phyloP scores from a whole-genome alignment of 2,113 vertebrate genomes.

The Cranoglanis bouderius region DNA sequence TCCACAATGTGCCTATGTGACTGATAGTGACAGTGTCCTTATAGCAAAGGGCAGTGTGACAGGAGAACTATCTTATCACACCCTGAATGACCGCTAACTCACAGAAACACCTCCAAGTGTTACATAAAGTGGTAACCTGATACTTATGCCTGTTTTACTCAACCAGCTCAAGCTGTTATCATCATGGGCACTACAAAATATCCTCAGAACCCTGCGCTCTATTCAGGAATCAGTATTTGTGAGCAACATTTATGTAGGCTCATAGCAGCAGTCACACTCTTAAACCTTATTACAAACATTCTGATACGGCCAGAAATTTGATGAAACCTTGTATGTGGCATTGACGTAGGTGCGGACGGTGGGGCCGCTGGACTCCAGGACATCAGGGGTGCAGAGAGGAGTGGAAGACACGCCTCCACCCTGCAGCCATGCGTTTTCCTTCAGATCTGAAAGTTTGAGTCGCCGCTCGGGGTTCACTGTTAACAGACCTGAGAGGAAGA shows the following conservation, averaged over 20 bases:
- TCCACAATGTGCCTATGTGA: neutral
- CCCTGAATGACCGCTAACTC: neutral
- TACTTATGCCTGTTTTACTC: neutral
- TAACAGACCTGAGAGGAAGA: slow-evolving; percentile 76
- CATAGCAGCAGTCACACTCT: neutral
- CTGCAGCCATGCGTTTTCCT: slow-evolving; percentile 86
- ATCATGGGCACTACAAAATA: neutral
- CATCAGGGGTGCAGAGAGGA: slow-evolving; percentile 86
- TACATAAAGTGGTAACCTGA: neutral
- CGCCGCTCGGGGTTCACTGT: slow-evolving; percentile 84
- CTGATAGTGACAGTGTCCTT: neutral
- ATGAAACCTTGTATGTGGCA: slow-evolving; percentile 83
- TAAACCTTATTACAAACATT: neutral
- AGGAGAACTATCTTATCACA: neutral
- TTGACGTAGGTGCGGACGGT: slow-evolving; percentile 88
- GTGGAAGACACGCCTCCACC: slow-evolving; percentile 85
- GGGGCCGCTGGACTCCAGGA: slow-evolving; percentile 84
- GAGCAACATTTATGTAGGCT: neutral
- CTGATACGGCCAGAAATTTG: neutral
- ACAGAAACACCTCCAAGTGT: neutral
- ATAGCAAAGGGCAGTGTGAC: neutral
- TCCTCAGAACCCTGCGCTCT: neutral
- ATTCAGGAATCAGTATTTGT: neutral
- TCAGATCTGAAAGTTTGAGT: slow-evolving; percentile 83
- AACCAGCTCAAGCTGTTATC: neutral